A percentile compares a stretch with the other conserved stretches of the same genome.
phyloP scores from a whole-genome alignment of 2,797 vertebrate genomes.

The Halcyon badia region DNA sequence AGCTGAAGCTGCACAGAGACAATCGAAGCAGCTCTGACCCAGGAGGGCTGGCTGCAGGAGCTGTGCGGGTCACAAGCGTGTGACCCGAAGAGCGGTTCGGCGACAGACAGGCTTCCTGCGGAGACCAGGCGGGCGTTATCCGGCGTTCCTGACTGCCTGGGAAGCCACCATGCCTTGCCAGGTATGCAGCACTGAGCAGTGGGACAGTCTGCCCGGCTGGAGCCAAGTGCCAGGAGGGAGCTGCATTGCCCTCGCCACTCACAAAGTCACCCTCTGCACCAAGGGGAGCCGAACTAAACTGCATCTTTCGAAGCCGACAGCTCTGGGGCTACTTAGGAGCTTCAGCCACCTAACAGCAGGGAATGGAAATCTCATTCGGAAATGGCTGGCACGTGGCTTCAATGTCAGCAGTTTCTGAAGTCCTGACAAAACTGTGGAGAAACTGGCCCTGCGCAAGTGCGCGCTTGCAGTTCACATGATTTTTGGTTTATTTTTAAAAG shows the following conservation, averaged over 20 bases:
- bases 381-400: accelerated
- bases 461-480: neutral
- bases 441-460: accelerated
- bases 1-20: neutral
- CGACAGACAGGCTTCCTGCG: neutral
- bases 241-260: neutral
- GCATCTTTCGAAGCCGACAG: neutral
- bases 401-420: neutral
- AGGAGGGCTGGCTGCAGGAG: neutral
- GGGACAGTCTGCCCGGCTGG: accelerated
- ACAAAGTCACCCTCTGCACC: accelerated
- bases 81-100: accelerated
- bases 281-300: no score
- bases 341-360: neutral
- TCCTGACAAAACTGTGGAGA: neutral
- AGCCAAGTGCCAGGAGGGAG: neutral
- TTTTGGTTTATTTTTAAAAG: neutral
- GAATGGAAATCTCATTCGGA: neutral
- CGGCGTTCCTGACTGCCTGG: neutral
- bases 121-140: neutral
- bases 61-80: accelerated
- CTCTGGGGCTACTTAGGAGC: neutral
- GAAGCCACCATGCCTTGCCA: neutral
- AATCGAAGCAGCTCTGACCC: neutral
- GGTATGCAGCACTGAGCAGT: accelerated